phyloP scores from a whole-genome alignment of 2,797 vertebrate genomes.

The Chromis chromis region DNA sequence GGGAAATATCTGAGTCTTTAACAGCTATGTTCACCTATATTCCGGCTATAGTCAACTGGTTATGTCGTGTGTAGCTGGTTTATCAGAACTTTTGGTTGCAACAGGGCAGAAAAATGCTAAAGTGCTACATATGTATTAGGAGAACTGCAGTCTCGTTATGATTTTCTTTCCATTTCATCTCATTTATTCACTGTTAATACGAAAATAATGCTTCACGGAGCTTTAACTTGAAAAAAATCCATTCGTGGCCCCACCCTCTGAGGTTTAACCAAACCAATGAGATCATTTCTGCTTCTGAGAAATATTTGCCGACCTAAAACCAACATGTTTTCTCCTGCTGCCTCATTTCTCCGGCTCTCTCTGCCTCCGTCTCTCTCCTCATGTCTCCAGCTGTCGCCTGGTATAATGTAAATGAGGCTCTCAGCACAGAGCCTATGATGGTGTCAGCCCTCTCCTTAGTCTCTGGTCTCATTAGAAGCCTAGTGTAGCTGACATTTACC shows the following conservation, averaged over 20 bases:
- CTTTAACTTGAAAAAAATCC: neutral
- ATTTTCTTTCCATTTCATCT: neutral
- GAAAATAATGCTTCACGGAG: neutral
- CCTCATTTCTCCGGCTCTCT: slow-evolving; percentile 27
- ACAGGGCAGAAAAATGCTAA: neutral
- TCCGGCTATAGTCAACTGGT: no score
- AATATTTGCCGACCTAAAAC: slow-evolving; percentile 38
- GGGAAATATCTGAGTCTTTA: no score
- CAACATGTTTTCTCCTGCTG: slow-evolving; percentile 34
- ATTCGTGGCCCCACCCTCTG: neutral
- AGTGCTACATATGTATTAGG: neutral
- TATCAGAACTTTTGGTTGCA: no score
- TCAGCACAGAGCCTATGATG: slow-evolving; percentile 64
- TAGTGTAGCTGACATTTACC: slow-evolving; percentile 76
- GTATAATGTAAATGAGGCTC: slow-evolving; percentile 78
- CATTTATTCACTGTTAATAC: neutral
- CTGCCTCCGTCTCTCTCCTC: slow-evolving; percentile 25
- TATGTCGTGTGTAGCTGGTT: no score
- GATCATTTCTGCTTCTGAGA: slow-evolving; percentile 13
- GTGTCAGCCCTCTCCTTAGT: slow-evolving; percentile 71
- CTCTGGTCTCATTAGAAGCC: slow-evolving; percentile 76
- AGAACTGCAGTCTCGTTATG: neutral
- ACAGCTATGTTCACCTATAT: no score
- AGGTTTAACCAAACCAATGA: slow-evolving; percentile 9
- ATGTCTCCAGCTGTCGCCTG: slow-evolving; percentile 73